These are phyloP conservation scores for Desoria tigrina DNA, from an alignment of 2,888 invertebrate species.

Conservation along the genomic window DNA sequence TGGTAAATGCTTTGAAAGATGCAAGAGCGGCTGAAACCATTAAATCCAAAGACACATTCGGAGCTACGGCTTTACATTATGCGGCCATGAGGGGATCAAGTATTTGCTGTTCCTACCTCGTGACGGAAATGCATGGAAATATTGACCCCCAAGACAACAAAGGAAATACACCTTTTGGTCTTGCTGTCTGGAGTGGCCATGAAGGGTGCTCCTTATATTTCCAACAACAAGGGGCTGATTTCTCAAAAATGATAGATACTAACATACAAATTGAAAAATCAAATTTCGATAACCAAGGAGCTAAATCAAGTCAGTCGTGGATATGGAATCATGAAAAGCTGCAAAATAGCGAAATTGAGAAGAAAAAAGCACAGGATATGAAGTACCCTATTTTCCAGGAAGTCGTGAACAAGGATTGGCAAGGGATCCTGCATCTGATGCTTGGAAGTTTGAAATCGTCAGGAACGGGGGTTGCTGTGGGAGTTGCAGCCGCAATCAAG, in stretches of 20 bases:
- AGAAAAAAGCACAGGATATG: slow-evolving; percentile 12
- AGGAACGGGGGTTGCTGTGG: slow-evolving; percentile 55
- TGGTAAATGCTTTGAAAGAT: slow-evolving; percentile 57
- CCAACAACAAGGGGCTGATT: slow-evolving; percentile 49
- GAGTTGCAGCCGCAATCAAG: slow-evolving; percentile 58
- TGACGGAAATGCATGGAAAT: slow-evolving; percentile 48
- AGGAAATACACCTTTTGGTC: slow-evolving; percentile 59
- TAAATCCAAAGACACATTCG: slow-evolving; percentile 55
- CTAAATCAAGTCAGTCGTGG: slow-evolving; percentile 18
- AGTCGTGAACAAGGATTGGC: slow-evolving; percentile 58
- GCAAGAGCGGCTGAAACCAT: slow-evolving; percentile 48
- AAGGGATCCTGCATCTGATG: slow-evolving; percentile 60
- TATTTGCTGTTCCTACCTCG: slow-evolving; percentile 56
- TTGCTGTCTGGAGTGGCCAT: slow-evolving; percentile 58
- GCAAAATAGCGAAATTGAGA: slow-evolving; percentile 24
- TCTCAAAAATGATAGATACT: slow-evolving; percentile 35
- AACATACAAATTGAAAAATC: slow-evolving; percentile 27
- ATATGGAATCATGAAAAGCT: slow-evolving; percentile 21
- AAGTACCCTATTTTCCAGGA: slow-evolving; percentile 51
- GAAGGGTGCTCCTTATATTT: slow-evolving; percentile 56
- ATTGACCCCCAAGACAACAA: slow-evolving; percentile 55
- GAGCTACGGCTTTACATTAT: slow-evolving; percentile 57
- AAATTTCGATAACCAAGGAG: background rate
- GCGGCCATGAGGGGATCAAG: slow-evolving; percentile 60
- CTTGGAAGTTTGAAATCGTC: slow-evolving; percentile 57